These are phyloP conservation scores for Cotesia typhae DNA, from an alignment of 1,140 invertebrate genomes.

Conservation along the genomic window DNA sequence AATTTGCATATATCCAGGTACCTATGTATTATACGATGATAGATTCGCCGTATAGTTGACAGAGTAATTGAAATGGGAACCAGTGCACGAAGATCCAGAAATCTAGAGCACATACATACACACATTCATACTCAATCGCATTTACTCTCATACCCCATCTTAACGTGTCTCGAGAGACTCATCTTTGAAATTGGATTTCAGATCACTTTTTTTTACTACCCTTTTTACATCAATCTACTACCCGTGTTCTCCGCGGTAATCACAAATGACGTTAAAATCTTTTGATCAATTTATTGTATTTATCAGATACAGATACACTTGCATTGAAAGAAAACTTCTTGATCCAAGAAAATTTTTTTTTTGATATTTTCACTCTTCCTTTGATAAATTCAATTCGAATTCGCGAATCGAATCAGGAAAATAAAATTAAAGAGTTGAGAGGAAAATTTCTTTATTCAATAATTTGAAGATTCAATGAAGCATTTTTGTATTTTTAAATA, in stretches of 20 bases:
- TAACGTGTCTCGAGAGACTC: constrained; percentile 38
- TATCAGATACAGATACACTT: neutral
- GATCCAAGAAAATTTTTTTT: too few relatives aligned
- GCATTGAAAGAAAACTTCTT: neutral
- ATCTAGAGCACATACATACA: constrained; percentile 6
- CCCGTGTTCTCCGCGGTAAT: constrained; percentile 4
- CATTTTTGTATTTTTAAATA: too few relatives aligned
- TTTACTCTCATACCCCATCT: constrained; percentile 18
- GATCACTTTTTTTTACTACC: constrained; percentile 3
- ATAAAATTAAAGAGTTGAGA: too few relatives aligned
- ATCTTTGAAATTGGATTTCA: constrained; percentile 42
- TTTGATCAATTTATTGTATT: constrained; percentile 13
- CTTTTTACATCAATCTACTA: constrained; percentile 5
- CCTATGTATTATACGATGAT: constrained; percentile 10
- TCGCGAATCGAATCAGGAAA: too few relatives aligned
- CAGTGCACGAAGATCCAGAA: neutral
- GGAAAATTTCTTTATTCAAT: too few relatives aligned
- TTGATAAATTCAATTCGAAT: too few relatives aligned
- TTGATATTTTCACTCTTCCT: too few relatives aligned
- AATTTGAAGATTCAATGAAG: too few relatives aligned
- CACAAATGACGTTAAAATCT: neutral
- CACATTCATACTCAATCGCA: neutral
- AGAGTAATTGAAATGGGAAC: constrained; percentile 6
- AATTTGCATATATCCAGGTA: constrained; percentile 1
- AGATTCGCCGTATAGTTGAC: constrained; percentile 17